These are phyloP conservation scores for Discoglossus pictus DNA, from an alignment of 2,797 vertebrate genomes.

Conservation along the genomic window DNA sequence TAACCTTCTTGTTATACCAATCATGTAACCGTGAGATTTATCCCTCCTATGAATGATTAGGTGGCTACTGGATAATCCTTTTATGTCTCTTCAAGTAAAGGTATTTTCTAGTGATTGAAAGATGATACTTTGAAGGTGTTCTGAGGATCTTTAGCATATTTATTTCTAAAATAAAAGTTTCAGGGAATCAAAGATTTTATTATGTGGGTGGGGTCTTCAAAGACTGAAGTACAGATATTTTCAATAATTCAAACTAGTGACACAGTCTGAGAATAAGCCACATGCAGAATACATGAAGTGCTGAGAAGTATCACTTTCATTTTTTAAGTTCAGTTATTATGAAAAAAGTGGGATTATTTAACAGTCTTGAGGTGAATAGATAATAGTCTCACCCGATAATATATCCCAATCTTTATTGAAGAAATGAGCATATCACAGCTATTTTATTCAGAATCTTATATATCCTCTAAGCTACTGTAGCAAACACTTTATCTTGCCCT, in stretches of 20 bases:
- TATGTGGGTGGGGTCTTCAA: conserved; percentile 22
- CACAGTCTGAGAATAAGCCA: conserved; percentile 11
- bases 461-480: no score
- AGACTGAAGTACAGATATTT: conserved; percentile 20
- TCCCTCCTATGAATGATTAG: conserved; percentile 38
- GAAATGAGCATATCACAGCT: no score
- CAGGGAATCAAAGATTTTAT: conserved; percentile 34
- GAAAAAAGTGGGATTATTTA: no score
- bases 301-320: neutral
- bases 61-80: conserved; percentile 9
- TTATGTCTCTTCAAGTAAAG: conserved; percentile 24
- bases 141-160: conserved; percentile 33
- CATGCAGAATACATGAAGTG: conserved; percentile 9
- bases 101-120: conserved; percentile 26
- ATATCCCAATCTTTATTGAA: no score
- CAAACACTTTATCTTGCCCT: no score
- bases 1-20: conserved; percentile 36
- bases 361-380: no score
- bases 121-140: conserved; percentile 12
- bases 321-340: no score
- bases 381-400: no score
- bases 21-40: conserved; percentile 30
- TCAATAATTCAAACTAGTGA: conserved; percentile 16
- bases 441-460: no score
- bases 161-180: conserved; percentile 18